Evolutionary conservation across 2,113 vertebrate genomes (phyloP).

Genomic region (Sinosuthora webbiana): DNA sequence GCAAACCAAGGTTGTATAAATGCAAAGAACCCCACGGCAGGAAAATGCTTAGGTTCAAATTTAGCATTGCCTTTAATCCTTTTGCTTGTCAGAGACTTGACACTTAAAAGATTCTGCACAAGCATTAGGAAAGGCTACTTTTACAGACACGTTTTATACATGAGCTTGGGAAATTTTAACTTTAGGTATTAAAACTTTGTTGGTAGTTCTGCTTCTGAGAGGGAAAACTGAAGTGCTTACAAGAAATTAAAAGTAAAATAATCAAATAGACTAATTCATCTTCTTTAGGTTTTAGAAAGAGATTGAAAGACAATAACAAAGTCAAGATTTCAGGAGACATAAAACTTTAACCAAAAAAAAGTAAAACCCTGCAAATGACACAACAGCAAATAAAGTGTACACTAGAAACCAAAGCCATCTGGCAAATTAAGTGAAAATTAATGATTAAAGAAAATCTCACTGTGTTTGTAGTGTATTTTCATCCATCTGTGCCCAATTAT

Average conservation of each 20-base stretch:
- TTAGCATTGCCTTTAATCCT: background rate
- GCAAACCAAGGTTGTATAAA: background rate
- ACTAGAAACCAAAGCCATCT: slow-evolving; percentile 32
- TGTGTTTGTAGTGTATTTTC: slow-evolving; percentile 49
- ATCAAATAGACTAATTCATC: background rate
- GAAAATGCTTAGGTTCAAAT: background rate
- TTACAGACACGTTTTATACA: background rate
- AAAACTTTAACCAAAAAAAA: background rate
- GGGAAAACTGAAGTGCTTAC: background rate
- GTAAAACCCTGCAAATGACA: background rate
- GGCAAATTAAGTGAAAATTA: slow-evolving; percentile 58
- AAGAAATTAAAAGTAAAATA: background rate
- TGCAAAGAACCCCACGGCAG: background rate
- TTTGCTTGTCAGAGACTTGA: background rate
- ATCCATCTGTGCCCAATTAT: slow-evolving; percentile 51
- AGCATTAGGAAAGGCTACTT: background rate
- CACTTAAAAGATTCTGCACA: background rate
- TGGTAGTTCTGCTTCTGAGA: background rate
- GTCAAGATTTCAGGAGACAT: background rate
- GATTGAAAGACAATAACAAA: background rate
- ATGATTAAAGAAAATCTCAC: slow-evolving; percentile 57
- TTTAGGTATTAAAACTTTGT: background rate
- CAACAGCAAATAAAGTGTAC: slow-evolving; percentile 11
- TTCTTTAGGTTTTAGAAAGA: background rate
- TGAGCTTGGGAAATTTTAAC: background rate